Percentiles rank a stretch among this genome's conserved stretches.
These are phyloP conservation scores for Encarsia formosa DNA, from an alignment of 2,888 invertebrate species.

Conservation along the genomic window DNA sequence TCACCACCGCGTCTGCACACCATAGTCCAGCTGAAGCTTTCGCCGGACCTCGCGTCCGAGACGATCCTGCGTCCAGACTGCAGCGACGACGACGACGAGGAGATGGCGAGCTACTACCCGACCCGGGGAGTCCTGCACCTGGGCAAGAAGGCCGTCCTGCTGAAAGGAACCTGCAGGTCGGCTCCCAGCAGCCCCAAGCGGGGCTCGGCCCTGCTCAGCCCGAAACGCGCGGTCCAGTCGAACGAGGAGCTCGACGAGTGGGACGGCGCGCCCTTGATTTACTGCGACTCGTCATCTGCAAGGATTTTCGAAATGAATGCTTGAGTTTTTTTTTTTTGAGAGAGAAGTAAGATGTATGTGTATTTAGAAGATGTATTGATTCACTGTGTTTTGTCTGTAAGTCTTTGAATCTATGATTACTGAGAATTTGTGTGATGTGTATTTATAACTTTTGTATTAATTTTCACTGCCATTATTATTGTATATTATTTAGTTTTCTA, in stretches of 20 bases:
- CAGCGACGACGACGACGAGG: conserved; percentile 17
- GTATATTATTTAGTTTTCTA: too few relatives aligned
- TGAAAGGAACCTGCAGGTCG: conserved; percentile 33
- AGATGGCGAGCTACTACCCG: neutral
- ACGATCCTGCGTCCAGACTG: conserved; percentile 16
- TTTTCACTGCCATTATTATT: too few relatives aligned
- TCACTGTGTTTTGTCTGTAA: too few relatives aligned
- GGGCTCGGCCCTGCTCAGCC: conserved; percentile 32
- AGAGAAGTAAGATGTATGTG: too few relatives aligned
- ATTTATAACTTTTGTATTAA: too few relatives aligned
- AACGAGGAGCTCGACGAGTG: conserved; percentile 44
- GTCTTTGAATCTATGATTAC: too few relatives aligned
- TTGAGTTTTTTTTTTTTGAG: neutral
- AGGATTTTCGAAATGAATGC: conserved; percentile 2
- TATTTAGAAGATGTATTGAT: too few relatives aligned
- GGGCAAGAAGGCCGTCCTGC: conserved; percentile 4
- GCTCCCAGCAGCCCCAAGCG: conserved; percentile 42
- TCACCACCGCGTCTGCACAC: conserved; percentile 7
- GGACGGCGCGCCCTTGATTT: conserved; percentile 31
- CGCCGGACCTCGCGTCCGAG: conserved; percentile 14
- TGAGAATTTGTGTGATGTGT: too few relatives aligned
- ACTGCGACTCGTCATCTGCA: conserved; percentile 3
- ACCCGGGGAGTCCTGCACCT: neutral
- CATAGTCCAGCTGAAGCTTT: conserved; percentile 7
- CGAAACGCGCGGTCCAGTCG: conserved; percentile 37